Evolutionary conservation across 2,888 invertebrate genomes (phyloP), one percentile per base, ranked within the genome.

Genomic region (Eristalis tenax): DNA sequence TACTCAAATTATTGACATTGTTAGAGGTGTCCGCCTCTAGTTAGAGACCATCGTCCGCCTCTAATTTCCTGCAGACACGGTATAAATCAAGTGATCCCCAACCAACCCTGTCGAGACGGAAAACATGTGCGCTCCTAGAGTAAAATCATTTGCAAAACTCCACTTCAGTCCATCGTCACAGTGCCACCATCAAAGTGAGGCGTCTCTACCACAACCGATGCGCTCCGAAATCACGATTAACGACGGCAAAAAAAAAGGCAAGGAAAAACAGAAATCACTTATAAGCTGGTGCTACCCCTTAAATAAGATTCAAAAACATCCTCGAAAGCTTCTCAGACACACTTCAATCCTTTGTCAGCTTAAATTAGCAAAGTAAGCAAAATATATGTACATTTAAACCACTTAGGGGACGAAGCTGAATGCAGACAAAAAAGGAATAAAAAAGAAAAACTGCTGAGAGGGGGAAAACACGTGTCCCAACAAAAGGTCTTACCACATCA

Each of bases 381-480:
- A 73, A 70, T 78, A 69, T 77, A 70, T 83, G 59, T 80, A 50
- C 50, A 59, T 86, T 82, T 65, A 83, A 83, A 83, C 86, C 83
- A 79, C 86, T 86, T 83, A 86, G 70, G 83, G 75, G 23, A 68
- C 57, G 50, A 50, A 6, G 68, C 76, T 71, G 79, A 81, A 81
- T 63, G 73, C 63, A 56, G 61, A 40, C 69, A 38, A 74, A 68
- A 32, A 32, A 32, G 10, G 32, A 10, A 32, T 8, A 1, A 28
- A 28, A 28, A 28, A 28, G 2, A 5, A 28, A 28, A 28, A 43
- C 68, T 66, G 40, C 70, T n/a, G 61, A 78, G 78, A 74, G 82
- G 85, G 82, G 78, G 70, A 82, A 82, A 86, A 86, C 85, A 86
- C 85, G 85, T 86, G 85, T 86, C 85, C 65, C 74, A 82, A 86